Evolutionary conservation across 1,140 invertebrate species (phyloP).

Genomic region (Macrosteles quadrilineatus): DNA sequence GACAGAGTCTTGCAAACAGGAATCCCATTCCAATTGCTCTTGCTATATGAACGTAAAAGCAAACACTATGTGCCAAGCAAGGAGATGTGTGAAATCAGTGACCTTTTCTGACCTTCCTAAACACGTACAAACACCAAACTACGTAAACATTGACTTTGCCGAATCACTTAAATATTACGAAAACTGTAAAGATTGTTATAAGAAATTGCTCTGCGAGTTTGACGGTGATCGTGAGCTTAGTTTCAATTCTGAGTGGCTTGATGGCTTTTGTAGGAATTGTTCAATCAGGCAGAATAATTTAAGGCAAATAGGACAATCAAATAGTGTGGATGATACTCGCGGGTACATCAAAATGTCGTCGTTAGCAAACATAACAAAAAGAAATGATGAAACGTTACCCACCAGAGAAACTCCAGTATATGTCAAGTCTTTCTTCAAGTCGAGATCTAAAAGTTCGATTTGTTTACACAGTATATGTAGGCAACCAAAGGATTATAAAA

Average conservation of each 20-base stretch:
- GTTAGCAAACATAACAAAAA: background rate
- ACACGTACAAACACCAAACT: background rate
- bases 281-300: no score
- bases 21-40: background rate
- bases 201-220: background rate
- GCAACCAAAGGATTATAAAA: background rate
- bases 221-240: no score
- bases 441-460: background rate
- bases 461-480: background rate
- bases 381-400: no score
- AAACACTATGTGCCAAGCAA: background rate
- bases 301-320: no score
- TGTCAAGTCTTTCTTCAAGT: background rate
- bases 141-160: background rate
- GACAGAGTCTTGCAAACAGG: background rate
- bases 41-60: background rate
- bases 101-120: background rate
- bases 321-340: background rate
- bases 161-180: background rate
- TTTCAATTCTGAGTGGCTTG: no score
- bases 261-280: no score
- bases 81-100: background rate
- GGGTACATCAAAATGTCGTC: constrained; percentile 8
- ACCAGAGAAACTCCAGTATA: no score
- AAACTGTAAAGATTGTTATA: background rate